These are phyloP conservation scores for Marcusenius ussheri DNA, from an alignment of 2,113 vertebrate genomes.

Conservation along the genomic window DNA sequence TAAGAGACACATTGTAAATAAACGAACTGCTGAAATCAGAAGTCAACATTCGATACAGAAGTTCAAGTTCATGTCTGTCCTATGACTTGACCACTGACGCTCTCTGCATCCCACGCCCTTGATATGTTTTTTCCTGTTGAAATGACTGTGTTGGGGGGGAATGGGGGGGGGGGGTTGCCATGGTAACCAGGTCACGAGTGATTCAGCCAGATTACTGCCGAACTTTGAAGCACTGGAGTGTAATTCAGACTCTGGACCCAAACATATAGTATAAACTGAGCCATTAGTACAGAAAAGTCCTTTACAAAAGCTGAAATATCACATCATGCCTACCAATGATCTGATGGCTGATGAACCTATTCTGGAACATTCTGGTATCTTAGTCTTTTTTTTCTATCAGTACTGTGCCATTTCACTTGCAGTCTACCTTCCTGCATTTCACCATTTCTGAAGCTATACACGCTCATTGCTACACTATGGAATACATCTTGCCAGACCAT, in stretches of 20 bases:
- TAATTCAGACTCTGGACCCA: constrained; percentile 13
- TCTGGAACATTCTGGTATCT: neutral
- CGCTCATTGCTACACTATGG: neutral
- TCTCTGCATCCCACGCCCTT: neutral
- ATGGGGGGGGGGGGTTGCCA: neutral
- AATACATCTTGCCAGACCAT: neutral
- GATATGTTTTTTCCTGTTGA: neutral
- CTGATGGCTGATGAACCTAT: neutral
- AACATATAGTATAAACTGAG: neutral
- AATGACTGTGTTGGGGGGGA: neutral
- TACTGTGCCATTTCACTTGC: neutral
- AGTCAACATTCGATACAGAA: neutral
- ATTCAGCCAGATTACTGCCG: neutral
- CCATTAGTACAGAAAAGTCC: neutral
- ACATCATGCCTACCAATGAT: neutral
- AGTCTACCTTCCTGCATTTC: neutral
- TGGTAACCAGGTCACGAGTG: constrained; percentile 9
- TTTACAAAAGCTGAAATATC: neutral
- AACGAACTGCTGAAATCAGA: neutral
- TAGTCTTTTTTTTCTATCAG: neutral
- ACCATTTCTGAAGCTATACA: neutral
- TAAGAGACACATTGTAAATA: neutral
- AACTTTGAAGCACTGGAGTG: neutral
- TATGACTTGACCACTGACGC: neutral
- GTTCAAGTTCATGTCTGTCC: neutral